Evolutionary conservation across 2,113 vertebrate genomes (phyloP).

Genomic region (Sander lucioperca): DNA sequence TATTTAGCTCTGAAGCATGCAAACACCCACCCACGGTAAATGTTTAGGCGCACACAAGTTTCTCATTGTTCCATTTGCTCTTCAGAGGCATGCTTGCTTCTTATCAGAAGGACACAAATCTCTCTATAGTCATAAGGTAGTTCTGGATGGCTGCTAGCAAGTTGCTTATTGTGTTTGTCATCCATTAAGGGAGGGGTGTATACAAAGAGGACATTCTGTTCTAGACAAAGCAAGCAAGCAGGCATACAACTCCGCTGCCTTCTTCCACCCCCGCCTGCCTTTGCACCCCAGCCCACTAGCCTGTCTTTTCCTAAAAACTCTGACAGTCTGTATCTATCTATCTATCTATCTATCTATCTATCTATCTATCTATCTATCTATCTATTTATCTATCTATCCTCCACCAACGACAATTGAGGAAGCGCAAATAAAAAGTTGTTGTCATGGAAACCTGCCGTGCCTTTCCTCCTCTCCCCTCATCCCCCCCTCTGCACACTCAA

Average conservation of each 20-base stretch:
- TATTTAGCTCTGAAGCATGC: background rate
- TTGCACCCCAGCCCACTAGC: conserved; percentile 62
- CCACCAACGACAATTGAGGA: conserved; percentile 70
- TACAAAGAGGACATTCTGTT: conserved; percentile 74
- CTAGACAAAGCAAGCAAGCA: conserved; percentile 72
- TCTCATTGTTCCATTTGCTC: conserved; percentile 30
- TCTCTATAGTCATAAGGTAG: conserved; percentile 18
- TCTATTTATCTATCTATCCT: conserved; percentile 44
- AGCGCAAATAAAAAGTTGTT: conserved; percentile 79
- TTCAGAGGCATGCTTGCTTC: conserved; percentile 4
- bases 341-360: conserved; percentile 24
- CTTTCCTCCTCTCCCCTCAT: conserved; percentile 68
- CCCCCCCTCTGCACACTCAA: conserved; percentile 51
- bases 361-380: conserved; percentile 48
- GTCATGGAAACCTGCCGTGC: conserved; percentile 81
- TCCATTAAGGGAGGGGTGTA: conserved; percentile 52
- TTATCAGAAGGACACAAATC: conserved; percentile 9
- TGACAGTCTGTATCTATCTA: conserved; percentile 54
- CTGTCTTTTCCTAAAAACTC: conserved; percentile 62
- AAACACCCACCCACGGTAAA: conserved; percentile 11
- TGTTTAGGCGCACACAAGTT: background rate
- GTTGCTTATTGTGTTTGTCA: conserved; percentile 44
- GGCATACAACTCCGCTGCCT: conserved; percentile 59
- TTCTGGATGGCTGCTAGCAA: conserved; percentile 42
- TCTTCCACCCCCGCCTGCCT: conserved; percentile 72